Conservation (phyloP, 2,797 vertebrate genomes). For the Premnoplex brunnescens region DNA sequence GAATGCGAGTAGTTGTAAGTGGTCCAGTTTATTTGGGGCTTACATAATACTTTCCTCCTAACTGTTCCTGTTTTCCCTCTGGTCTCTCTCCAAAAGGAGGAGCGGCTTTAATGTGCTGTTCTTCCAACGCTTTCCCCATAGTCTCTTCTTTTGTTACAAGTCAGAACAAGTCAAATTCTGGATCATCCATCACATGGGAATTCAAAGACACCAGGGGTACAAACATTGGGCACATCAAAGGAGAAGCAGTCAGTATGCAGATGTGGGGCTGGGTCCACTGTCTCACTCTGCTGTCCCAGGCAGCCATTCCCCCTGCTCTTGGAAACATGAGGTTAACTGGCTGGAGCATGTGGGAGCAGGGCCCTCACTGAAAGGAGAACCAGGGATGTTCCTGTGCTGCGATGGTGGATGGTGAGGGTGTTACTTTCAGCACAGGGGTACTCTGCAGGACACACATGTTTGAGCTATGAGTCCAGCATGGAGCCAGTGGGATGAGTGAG, state of each 20-base stretch:
- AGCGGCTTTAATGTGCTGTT: neutral
- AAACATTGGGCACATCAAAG: neutral
- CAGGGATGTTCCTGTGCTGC: accelerated
- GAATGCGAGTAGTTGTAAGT: neutral
- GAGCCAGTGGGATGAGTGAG: neutral
- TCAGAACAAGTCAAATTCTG: neutral
- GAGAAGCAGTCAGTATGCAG: neutral
- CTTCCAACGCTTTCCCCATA: neutral
- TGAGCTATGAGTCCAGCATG: neutral
- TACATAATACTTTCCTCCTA: neutral
- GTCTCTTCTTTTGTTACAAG: neutral
- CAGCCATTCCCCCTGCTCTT: neutral
- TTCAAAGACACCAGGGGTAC: neutral
- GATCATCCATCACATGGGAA: neutral
- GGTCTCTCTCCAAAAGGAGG: neutral
- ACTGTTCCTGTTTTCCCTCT: neutral
- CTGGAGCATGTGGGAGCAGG: neutral
- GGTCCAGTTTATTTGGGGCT: neutral
- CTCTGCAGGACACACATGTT: accelerated
- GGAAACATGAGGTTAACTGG: accelerated
- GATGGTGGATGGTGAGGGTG: neutral
- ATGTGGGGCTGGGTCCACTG: neutral
- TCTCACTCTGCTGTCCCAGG: neutral
- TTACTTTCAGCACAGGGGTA: neutral
- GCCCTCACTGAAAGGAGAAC: neutral